These are phyloP conservation scores for Hofmannophila pseudospretella DNA, from an alignment of 2,888 invertebrate genomes.

Conservation along the genomic window DNA sequence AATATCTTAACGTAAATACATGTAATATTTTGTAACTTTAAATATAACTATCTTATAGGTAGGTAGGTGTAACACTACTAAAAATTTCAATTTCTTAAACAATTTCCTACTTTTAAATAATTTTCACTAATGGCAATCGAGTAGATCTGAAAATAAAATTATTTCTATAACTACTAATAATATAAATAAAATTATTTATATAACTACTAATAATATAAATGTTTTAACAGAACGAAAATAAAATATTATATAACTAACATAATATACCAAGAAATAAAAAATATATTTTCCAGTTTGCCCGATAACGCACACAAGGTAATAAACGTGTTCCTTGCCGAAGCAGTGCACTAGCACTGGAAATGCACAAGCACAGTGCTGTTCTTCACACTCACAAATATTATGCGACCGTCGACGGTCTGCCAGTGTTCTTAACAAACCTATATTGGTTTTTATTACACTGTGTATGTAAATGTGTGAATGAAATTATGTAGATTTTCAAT, in stretches of 20 bases:
- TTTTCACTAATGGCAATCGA: conserved; percentile 63
- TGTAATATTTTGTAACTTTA: conserved; percentile 35
- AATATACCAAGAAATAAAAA: background rate
- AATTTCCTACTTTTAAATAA: background rate
- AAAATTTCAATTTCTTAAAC: background rate
- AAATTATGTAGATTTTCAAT: too few species aligned
- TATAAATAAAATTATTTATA: background rate
- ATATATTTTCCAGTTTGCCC: too few species aligned
- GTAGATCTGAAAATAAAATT: conserved; percentile 20
- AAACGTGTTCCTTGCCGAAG: too few species aligned
- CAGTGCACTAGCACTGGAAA: too few species aligned
- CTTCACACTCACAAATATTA: too few species aligned
- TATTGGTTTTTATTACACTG: too few species aligned
- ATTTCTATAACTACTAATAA: background rate
- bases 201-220: background rate
- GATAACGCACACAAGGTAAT: too few species aligned
- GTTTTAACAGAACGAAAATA: background rate
- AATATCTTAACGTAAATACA: conserved; percentile 49
- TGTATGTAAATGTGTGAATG: too few species aligned
- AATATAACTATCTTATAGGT: conserved; percentile 22
- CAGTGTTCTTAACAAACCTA: too few species aligned
- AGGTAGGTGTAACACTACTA: conserved; percentile 3
- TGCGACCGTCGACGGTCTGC: too few species aligned
- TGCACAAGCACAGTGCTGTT: too few species aligned
- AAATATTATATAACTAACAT: background rate